A percentile compares a stretch with the other conserved stretches of the same genome.
phyloP scores from a whole-genome alignment of 1,140 invertebrate genomes.

The Trichoplusia ni region DNA sequence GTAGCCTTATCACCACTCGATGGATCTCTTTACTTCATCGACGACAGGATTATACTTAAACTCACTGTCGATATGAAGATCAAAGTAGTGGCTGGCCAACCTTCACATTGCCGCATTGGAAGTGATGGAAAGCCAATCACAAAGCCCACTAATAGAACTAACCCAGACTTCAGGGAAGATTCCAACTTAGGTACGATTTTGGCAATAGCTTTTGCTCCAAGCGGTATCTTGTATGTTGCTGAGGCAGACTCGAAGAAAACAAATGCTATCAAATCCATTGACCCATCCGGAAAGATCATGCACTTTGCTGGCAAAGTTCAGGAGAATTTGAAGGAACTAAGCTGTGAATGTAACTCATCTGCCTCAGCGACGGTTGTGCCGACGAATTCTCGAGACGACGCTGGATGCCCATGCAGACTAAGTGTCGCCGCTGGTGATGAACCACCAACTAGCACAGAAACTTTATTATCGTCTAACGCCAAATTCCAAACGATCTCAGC shows the following conservation, averaged over 20 bases:
- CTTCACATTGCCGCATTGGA: constrained; percentile 89
- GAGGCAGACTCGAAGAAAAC: constrained; percentile 95
- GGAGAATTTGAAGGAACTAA: constrained; percentile 81
- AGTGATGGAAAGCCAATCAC: constrained; percentile 68
- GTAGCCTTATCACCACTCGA: constrained; percentile 96
- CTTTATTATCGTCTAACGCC: constrained; percentile 93
- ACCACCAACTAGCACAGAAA: constrained; percentile 88
- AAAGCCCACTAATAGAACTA: constrained; percentile 67
- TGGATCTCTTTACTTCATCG: constrained; percentile 96
- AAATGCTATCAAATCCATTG: constrained; percentile 92
- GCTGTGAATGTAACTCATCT: constrained; percentile 83
- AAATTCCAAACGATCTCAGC: constrained; percentile 95
- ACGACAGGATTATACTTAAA: constrained; percentile 95
- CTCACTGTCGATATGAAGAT: constrained; percentile 95
- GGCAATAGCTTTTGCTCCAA: constrained; percentile 94
- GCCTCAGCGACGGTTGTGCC: constrained; percentile 81
- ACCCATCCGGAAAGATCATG: constrained; percentile 91
- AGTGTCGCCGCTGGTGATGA: constrained; percentile 83
- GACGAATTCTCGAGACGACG: constrained; percentile 68
- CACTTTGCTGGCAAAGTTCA: constrained; percentile 90
- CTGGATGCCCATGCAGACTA: constrained; percentile 81
- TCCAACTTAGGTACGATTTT: constrained; percentile 87
- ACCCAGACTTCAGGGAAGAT: constrained; percentile 71
- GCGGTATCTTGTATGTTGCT: constrained; percentile 96
- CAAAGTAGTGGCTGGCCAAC: constrained; percentile 94